Percentiles rank a stretch among this genome's conserved stretches.
Evolutionary conservation across 2,888 invertebrate species (phyloP).

Genomic region (Cyrtodaria siliqua): DNA sequence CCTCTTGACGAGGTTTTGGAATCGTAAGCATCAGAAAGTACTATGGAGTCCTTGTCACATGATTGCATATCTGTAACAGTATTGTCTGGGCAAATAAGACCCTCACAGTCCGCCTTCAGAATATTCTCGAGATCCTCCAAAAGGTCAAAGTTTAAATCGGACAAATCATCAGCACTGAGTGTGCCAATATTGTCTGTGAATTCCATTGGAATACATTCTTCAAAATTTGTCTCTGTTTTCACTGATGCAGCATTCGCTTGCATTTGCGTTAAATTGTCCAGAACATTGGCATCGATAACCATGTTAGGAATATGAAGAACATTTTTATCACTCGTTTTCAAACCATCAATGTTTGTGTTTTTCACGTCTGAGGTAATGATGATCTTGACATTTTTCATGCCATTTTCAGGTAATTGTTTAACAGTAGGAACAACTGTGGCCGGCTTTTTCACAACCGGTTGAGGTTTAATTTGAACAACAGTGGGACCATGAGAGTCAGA

Average conservation of each 20-base stretch:
- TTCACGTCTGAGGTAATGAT: conserved; percentile 49
- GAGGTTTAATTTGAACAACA: conserved; percentile 4
- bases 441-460: conserved; percentile 2
- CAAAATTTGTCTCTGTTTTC: not conserved
- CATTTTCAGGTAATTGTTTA: conserved; percentile 33
- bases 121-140: conserved; percentile 70
- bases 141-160: conserved; percentile 70
- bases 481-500: conserved; percentile 24
- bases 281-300: conserved; percentile 22
- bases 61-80: conserved; percentile 42
- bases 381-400: conserved; percentile 55
- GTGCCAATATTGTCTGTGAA: conserved; percentile 2
- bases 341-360: not conserved
- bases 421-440: not conserved
- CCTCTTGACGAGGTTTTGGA: conserved; percentile 12
- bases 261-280: conserved; percentile 1
- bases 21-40: not conserved
- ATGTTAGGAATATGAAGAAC: conserved; percentile 31
- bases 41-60: conserved; percentile 37
- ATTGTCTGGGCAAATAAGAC: conserved; percentile 52
- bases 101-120: conserved; percentile 63
- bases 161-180: conserved; percentile 23
- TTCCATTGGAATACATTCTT: not conserved
- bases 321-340: not conserved
- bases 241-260: not conserved